phyloP scores from a whole-genome alignment of 2,113 vertebrate species.

The Brienomyrus brachyistius region DNA sequence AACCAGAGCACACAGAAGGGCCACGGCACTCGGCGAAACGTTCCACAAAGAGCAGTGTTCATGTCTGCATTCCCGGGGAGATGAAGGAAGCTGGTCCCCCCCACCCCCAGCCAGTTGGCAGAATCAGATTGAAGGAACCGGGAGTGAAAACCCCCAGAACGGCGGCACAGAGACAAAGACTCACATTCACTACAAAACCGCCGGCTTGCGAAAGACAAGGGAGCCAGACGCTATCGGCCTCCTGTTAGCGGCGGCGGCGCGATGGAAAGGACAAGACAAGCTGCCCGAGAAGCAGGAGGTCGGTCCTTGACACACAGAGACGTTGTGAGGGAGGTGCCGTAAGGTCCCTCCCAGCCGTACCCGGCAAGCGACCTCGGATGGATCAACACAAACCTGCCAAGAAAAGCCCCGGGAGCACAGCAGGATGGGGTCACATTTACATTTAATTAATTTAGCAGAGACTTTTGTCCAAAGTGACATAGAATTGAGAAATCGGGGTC shows the following conservation, averaged over 20 bases:
- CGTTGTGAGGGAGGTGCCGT: neutral
- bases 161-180: neutral
- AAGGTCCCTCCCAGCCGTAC: neutral
- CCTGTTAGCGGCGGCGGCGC: neutral
- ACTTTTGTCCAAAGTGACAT: neutral
- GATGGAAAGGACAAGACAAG: neutral
- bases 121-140: neutral
- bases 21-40: neutral
- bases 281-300: neutral
- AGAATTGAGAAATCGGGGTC: neutral
- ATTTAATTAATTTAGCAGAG: neutral
- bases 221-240: neutral
- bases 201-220: conserved; percentile 1
- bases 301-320: neutral
- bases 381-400: neutral
- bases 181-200: neutral
- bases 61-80: neutral
- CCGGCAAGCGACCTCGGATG: neutral
- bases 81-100: neutral
- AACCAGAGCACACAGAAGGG: neutral
- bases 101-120: neutral
- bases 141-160: neutral
- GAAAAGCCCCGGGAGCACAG: neutral
- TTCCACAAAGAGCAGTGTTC: neutral
- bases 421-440: neutral